Conservation (phyloP, 2,888 invertebrate genomes). For the Peribatodes rhomboidaria region DNA sequence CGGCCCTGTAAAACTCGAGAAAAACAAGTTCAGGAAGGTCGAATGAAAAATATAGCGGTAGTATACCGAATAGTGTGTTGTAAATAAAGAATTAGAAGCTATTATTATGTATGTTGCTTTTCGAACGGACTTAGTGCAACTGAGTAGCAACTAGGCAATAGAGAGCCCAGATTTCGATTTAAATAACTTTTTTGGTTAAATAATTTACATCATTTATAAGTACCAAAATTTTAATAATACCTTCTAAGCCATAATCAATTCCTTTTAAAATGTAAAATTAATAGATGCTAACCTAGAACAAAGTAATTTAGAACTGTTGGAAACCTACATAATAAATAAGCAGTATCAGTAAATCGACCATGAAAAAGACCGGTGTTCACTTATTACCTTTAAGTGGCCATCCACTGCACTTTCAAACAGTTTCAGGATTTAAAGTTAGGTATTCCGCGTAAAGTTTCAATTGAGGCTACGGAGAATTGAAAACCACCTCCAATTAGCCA, state of each 20-base stretch:
- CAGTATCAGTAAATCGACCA: neutral
- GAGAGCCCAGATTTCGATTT: neutral
- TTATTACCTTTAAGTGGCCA: too few relatives aligned
- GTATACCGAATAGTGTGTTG: neutral
- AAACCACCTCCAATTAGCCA: constrained; percentile 56
- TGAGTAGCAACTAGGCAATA: neutral
- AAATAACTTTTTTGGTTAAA: too few relatives aligned
- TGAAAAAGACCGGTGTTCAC: neutral
- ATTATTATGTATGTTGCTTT: neutral
- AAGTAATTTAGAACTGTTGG: too few relatives aligned
- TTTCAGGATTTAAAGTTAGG: constrained; percentile 37
- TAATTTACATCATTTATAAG: too few relatives aligned
- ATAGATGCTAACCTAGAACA: too few relatives aligned
- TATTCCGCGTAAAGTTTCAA: constrained; percentile 49
- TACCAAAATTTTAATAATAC: too few relatives aligned
- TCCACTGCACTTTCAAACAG: constrained; percentile 23
- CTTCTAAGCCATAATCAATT: too few relatives aligned
- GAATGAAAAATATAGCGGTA: neutral
- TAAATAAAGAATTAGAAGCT: neutral
- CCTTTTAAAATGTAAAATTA: too few relatives aligned
- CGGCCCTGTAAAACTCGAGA: constrained; percentile 27
- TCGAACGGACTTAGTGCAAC: neutral
- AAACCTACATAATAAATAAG: too few relatives aligned
- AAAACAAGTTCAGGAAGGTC: constrained; percentile 27
- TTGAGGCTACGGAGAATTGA: constrained; percentile 48